These are phyloP conservation scores for Hippopotamyrus pictus DNA, from an alignment of 2,797 vertebrate genomes.

Conservation along the genomic window DNA sequence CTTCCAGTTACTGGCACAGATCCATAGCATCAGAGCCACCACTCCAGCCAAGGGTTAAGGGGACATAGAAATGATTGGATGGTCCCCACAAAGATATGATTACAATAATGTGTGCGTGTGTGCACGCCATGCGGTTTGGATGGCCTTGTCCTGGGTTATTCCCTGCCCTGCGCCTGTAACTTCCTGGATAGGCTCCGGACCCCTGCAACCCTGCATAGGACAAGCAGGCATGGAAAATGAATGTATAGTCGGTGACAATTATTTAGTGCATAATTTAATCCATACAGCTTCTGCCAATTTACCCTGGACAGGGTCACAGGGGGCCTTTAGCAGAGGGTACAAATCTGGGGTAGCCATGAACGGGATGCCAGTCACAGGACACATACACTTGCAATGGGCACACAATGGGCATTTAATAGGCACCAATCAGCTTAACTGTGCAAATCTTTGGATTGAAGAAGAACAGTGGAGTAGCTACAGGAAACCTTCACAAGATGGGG, in stretches of 20 bases:
- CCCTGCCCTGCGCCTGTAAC: not conserved
- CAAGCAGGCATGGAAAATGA: not conserved
- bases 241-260: not conserved
- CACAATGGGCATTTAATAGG: not conserved
- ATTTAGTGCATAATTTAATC: not conserved
- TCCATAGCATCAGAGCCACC: no score
- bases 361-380: not conserved
- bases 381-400: no score
- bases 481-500: not conserved
- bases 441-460: not conserved
- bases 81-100: no score
- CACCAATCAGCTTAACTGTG: not conserved
- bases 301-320: not conserved
- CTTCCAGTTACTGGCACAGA: no score
- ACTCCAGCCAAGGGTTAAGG: no score
- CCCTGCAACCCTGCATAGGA: not conserved
- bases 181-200: not conserved
- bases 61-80: no score
- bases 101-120: not conserved
- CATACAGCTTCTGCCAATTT: not conserved
- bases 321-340: not conserved
- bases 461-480: not conserved
- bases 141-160: not conserved
- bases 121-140: not conserved
- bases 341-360: not conserved